phyloP scores from a whole-genome alignment of 37 sponge, comb jelly and placozoan genomes.

The Beroe forskalii region DNA sequence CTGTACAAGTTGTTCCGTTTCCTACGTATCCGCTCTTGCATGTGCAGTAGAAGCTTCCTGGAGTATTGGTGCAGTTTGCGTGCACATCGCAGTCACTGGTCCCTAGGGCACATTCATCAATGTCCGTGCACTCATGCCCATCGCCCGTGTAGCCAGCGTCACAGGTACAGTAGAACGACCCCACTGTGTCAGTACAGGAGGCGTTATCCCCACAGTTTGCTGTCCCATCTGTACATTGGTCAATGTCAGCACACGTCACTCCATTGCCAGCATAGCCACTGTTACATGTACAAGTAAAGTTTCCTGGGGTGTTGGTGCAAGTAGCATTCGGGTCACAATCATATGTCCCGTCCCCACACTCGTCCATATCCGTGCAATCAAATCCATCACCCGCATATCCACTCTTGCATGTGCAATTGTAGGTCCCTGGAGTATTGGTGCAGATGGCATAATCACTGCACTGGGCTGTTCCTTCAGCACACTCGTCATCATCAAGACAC shows the following conservation, averaged over 20 bases:
- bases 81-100: background rate
- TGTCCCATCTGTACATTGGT: too few species aligned
- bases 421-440: background rate
- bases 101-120: background rate
- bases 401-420: background rate
- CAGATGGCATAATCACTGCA: too few species aligned
- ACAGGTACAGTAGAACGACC: background rate
- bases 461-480: background rate
- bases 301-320: background rate
- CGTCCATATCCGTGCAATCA: background rate
- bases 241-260: background rate
- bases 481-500: background rate
- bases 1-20: background rate
- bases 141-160: background rate
- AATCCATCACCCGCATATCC: background rate
- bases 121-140: background rate
- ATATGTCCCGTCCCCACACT: background rate
- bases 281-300: background rate
- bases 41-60: background rate
- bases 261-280: background rate
- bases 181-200: background rate
- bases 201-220: background rate
- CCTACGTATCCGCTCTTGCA: background rate
- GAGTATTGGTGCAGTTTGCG: constrained; percentile 7
- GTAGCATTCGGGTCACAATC: background rate